phyloP scores from a whole-genome alignment of 2,113 vertebrate genomes.

The Australoheros scitulus region DNA sequence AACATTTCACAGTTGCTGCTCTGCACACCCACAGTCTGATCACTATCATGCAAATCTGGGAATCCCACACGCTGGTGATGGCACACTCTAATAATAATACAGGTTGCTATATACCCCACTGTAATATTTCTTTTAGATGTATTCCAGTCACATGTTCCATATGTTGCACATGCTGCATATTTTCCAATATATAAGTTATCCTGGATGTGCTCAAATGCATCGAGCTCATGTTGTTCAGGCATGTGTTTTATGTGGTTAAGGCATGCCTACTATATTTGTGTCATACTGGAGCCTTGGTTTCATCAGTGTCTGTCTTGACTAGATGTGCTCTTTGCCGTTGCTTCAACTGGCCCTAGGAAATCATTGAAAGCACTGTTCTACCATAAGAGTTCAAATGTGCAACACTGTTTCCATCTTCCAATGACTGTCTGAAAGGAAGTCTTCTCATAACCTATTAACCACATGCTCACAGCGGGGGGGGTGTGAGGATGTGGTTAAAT shows the following conservation, averaged over 20 bases:
- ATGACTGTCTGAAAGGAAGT: neutral
- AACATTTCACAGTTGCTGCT: neutral
- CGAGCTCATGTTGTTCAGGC: neutral
- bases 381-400: neutral
- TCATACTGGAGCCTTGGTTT: neutral
- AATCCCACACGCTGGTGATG: neutral
- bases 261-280: neutral
- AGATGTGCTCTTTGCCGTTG: neutral
- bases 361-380: neutral
- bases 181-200: neutral
- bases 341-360: neutral
- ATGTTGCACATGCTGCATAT: neutral
- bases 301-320: neutral
- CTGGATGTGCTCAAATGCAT: neutral
- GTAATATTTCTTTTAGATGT: neutral
- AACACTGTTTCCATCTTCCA: neutral
- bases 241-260: neutral
- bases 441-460: neutral
- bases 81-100: neutral
- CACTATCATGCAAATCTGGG: neutral
- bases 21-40: conserved; percentile 9
- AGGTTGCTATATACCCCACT: neutral
- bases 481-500: neutral
- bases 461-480: conserved; percentile 8
- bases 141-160: neutral